These are phyloP conservation scores for Xanthia icteritia DNA, from an alignment of 2,888 invertebrate species.

Conservation along the genomic window DNA sequence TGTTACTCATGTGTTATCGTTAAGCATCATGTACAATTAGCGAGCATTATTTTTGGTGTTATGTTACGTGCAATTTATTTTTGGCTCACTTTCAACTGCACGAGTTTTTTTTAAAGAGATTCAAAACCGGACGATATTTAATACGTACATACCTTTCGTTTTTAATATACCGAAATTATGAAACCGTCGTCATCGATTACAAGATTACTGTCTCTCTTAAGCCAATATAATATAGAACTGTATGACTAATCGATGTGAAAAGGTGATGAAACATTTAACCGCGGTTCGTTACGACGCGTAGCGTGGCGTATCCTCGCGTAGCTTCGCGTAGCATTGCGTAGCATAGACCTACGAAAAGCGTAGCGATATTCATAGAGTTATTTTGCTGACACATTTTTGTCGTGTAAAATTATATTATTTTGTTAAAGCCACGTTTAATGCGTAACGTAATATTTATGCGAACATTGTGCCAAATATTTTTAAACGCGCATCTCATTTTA, in stretches of 20 bases:
- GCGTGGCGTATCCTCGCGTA: conserved; percentile 17
- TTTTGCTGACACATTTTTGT: not conserved
- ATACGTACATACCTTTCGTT: conserved; percentile 6
- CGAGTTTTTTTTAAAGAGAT: conserved; percentile 24
- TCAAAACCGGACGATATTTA: not conserved
- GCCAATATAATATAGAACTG: conserved; percentile 6
- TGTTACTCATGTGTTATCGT: conserved; percentile 57
- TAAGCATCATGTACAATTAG: conserved; percentile 57
- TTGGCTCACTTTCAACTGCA: conserved; percentile 36
- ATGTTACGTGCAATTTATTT: conserved; percentile 56
- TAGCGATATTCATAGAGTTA: conserved; percentile 4
- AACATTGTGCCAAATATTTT: conserved; percentile 43
- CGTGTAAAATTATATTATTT: not conserved
- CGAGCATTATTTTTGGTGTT: conserved; percentile 53
- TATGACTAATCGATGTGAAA: conserved; percentile 44
- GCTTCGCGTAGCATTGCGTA: conserved; percentile 17
- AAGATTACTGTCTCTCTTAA: conserved; percentile 21
- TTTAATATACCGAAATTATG: conserved; percentile 10
- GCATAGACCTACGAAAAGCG: conserved; percentile 34
- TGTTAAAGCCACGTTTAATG: not conserved
- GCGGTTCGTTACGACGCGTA: conserved; percentile 9
- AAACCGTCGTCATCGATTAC: conserved; percentile 7
- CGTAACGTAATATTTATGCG: conserved; percentile 30
- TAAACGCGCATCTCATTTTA: conserved; percentile 51
- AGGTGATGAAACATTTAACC: conserved; percentile 40